Percentiles rank a stretch among this genome's conserved stretches.
These are phyloP conservation scores for Seladonia tumulorum DNA, from an alignment of 2,888 invertebrate genomes.

Conservation along the genomic window DNA sequence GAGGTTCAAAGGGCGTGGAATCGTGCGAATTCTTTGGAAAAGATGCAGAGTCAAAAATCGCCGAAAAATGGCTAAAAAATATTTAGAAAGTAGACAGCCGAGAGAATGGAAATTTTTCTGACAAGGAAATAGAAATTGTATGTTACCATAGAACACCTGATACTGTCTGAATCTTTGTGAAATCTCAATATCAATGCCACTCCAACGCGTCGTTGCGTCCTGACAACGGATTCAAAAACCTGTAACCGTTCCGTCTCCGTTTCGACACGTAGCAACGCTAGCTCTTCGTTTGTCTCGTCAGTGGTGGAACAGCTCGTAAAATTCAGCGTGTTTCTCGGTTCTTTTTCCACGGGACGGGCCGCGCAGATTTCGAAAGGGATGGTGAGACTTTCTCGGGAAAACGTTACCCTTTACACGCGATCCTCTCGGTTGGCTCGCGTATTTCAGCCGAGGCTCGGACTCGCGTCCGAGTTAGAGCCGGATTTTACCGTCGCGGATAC, in stretches of 20 bases:
- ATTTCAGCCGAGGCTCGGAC: neutral
- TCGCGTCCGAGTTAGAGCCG: neutral
- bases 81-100: too few relatives aligned
- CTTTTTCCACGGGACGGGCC: neutral
- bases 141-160: neutral
- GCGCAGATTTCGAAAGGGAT: neutral
- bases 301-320: neutral
- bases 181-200: too few relatives aligned
- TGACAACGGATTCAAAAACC: neutral
- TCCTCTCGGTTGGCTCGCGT: neutral
- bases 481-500: constrained; percentile 20
- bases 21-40: too few relatives aligned
- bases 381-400: neutral
- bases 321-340: neutral
- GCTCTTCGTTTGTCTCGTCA: neutral
- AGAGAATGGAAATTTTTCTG: too few relatives aligned
- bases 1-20: too few relatives aligned
- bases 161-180: too few relatives aligned
- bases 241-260: neutral
- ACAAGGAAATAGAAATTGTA: neutral
- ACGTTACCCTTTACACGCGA: neutral
- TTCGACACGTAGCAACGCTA: neutral
- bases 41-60: too few relatives aligned
- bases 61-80: too few relatives aligned
- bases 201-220: too few relatives aligned